Conservation (phyloP, 2,888 invertebrate species). For the Synanthedon formicaeformis region DNA sequence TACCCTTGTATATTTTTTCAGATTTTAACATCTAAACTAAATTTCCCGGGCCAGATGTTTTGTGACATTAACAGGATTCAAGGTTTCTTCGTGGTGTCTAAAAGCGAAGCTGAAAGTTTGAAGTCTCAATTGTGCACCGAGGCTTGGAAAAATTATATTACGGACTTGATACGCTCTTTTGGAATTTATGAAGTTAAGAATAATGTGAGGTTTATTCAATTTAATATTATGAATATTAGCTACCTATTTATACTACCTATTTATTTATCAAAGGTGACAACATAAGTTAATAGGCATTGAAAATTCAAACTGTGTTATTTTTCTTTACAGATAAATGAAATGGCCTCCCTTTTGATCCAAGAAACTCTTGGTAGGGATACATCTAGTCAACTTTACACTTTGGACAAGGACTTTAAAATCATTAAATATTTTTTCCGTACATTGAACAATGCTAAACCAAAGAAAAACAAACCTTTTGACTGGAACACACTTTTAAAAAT, state of each 20-base stretch:
- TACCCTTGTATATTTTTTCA: constrained; percentile 14
- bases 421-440: constrained; percentile 37
- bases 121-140: constrained; percentile 43
- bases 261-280: too few relatives aligned
- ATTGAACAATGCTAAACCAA: constrained; percentile 21
- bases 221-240: too few relatives aligned
- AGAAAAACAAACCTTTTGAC: constrained; percentile 16
- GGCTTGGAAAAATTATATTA: constrained; percentile 44
- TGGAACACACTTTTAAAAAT: constrained; percentile 37
- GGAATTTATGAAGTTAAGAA: constrained; percentile 50
- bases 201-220: constrained; percentile 33
- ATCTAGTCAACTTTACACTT: constrained; percentile 37
- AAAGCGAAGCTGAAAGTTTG: constrained; percentile 27
- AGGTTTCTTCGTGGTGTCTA: constrained; percentile 37
- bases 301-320: too few relatives aligned
- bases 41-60: constrained; percentile 46
- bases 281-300: too few relatives aligned
- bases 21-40: constrained; percentile 51
- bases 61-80: constrained; percentile 45
- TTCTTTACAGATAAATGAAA: constrained; percentile 46
- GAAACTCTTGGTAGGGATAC: constrained; percentile 57
- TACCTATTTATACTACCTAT: too few relatives aligned
- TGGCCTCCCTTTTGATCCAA: constrained; percentile 55
- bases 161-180: constrained; percentile 44
- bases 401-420: constrained; percentile 42